phyloP scores from a whole-genome alignment of 2,113 vertebrate genomes.

The Choloepus hoffmanni region DNA sequence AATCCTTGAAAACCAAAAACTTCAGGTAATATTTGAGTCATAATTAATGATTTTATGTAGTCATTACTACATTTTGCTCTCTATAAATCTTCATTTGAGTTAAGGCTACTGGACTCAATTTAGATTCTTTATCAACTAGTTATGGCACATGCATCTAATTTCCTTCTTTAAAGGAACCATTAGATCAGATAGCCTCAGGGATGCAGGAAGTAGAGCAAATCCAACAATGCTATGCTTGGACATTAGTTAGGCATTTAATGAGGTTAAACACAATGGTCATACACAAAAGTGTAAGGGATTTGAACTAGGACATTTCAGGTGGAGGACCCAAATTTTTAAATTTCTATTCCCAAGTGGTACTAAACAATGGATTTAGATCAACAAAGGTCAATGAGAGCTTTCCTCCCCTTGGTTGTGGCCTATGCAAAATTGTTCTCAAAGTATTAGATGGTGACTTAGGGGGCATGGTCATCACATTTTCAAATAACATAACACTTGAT shows the following conservation, averaged over 20 bases:
- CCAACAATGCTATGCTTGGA: not conserved
- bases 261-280: not conserved
- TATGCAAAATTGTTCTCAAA: not conserved
- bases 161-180: conserved; percentile 59
- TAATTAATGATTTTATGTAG: conserved; percentile 51
- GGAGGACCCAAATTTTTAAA: not conserved
- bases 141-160: conserved; percentile 58
- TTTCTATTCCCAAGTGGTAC: not conserved
- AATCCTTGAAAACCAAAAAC: conserved; percentile 39
- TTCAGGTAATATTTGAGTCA: not conserved
- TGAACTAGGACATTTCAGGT: not conserved
- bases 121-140: conserved; percentile 63
- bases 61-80: conserved; percentile 35
- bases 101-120: conserved; percentile 51
- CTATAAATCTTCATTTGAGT: conserved; percentile 44
- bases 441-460: not conserved
- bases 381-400: not conserved
- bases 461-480: not conserved
- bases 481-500: not conserved
- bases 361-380: not conserved
- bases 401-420: not conserved
- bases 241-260: conserved; percentile 16
- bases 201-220: not conserved
- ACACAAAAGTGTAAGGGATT: not conserved
- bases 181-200: not conserved